Base-by-base conservation (phyloP, 2,113 vertebrate genomes). In the Cisticola juncidis region DNA sequence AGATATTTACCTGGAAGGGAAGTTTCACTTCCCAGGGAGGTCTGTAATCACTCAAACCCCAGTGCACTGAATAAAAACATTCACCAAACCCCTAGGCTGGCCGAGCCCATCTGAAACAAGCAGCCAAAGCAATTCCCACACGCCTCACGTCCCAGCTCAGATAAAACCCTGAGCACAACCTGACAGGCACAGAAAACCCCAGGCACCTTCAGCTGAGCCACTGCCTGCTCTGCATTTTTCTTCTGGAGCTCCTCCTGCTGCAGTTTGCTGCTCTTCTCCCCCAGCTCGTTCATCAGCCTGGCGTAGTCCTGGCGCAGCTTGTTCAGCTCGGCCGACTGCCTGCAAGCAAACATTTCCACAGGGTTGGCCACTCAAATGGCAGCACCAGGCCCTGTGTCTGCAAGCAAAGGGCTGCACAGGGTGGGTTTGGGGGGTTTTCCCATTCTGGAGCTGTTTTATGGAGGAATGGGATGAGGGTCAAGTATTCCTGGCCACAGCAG, bases 161-260 rank as follows among this genome's bases (percentile, higher is more conserved):
- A 64, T 2, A 70, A 84, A 90, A 51, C 76, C 91, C 57, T 5
- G 11, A 84, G 56, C 7, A 1, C 36, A 66, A 25, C 22, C 70
- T 5, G 2, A 28, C 11, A 66, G 42, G 81, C 45, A 50, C 20
- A 77, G 60, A 53, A 68, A 90, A 78, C 20, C 51, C 53, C 78
- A 74, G 35, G 96, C 86, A 98, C 98, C 98, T 98, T 98, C 22
- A 98, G 78, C 97, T 99, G 99, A 96, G 98, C 98, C 96, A 98
- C 98, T 85, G 97, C 98, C 97, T 99, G 99, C 95, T 99, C 99
- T 62, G 99, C 98, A 31, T 98, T 98, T 98, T 99, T 99, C 98
- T 99, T 99, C 95, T 99, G 99, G 86, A 98, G 98, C 93, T 99
- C 99, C 90, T 99, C 99, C 91, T 99, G 99, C 97, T 99, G 99